phyloP scores from a whole-genome alignment of 2,888 invertebrate species.

The Corbicula japonica region DNA sequence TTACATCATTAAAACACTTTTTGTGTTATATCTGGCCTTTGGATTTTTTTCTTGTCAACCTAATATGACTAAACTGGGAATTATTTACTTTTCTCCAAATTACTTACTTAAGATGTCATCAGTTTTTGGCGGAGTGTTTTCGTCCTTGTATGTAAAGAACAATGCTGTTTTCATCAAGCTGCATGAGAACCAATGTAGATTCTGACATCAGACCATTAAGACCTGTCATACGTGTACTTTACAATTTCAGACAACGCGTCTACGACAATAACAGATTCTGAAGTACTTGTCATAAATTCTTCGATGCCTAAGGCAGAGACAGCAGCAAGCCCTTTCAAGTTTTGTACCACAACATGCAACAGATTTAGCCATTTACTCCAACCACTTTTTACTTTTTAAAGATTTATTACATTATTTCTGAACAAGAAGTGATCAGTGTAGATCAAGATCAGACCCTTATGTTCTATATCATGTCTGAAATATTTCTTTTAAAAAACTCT shows the following conservation, averaged over 20 bases:
- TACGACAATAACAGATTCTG: too few species aligned
- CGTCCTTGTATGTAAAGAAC: conserved; percentile 19
- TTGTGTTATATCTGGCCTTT: conserved; percentile 41
- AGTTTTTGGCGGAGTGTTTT: conserved; percentile 25
- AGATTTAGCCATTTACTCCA: neutral
- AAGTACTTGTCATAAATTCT: too few species aligned
- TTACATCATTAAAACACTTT: conserved; percentile 23
- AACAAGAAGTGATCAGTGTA: too few species aligned
- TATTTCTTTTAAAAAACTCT: too few species aligned
- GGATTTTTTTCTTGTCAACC: conserved; percentile 5
- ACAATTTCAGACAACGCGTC: conserved; percentile 18
- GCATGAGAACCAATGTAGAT: conserved; percentile 20
- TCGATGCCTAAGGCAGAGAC: too few species aligned
- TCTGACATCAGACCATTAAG: conserved; percentile 32
- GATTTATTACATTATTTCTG: too few species aligned
- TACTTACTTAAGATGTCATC: conserved; percentile 40
- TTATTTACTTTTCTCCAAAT: conserved; percentile 22
- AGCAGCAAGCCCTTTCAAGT: too few species aligned
- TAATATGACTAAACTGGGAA: conserved; percentile 33
- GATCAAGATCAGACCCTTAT: too few species aligned
- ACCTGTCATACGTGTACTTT: conserved; percentile 32
- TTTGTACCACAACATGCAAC: neutral
- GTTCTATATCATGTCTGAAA: too few species aligned
- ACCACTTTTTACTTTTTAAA: neutral
- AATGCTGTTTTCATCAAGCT: conserved; percentile 30